Base-by-base conservation (phyloP, 2,113 vertebrate species). In the Chionomys nivalis region DNA sequence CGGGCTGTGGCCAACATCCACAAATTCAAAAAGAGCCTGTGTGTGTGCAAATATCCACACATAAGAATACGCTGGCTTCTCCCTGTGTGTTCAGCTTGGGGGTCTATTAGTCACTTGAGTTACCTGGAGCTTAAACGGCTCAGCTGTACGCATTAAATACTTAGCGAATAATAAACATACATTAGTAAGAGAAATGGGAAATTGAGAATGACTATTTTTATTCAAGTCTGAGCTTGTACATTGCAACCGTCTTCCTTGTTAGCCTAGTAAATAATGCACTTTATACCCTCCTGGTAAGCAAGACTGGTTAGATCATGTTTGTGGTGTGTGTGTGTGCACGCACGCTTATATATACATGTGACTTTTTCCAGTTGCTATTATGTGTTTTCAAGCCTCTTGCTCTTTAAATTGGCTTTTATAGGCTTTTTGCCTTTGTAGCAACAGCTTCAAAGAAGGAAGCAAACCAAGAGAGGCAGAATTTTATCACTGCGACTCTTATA, bases 1-100 rank as follows among this genome's bases (percentile, higher is more conserved):
- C 93, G 33, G 93, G 91, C 66, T 55, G 76, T 42, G 63, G 97
- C 98, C 97, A 98, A 97, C 94, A 94, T 92, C 97, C 98, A 98
- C 97, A 96, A 87, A 96, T 88, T 70, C 10, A 93, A 87, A 93
- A 87, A 10, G 39, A 58, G 47, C 21, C 33, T 11, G 36, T 65
- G 66, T 83, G 55, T 58, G 19, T 26, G 39, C 36, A 72, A 79
- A 95, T 36, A 81, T 16, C 89, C 13, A 88, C 24, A 91, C 49
- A 81, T 33, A 72, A 26, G 14, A 97, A 94, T 76, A 95, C 66
- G 66, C 47, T 26, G 52, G 55, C 31, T 83, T 39, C 73, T 66
- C 17, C 66, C 58, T 39, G 5, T 14, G 55, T 95, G 87, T 97
- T 96, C 97, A 98, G 94, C 96, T 97, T 33, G 93, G 94, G 89